Evolutionary conservation across 2,113 vertebrate genomes (phyloP).

Genomic region (Cyprinodon brontotheroides): DNA sequence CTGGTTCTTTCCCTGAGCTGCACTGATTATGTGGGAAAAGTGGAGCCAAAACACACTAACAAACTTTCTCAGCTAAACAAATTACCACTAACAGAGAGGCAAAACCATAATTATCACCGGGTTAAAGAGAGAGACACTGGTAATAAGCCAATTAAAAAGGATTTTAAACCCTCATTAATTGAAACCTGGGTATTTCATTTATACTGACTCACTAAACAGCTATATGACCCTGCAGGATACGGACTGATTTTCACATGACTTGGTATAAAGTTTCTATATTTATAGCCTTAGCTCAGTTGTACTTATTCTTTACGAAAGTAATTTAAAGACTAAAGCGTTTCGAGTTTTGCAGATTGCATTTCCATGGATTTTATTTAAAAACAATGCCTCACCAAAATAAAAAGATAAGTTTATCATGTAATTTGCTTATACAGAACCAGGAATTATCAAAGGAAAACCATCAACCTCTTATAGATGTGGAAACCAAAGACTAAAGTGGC

Average conservation of each 20-base stretch:
- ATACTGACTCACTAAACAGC: not conserved
- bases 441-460: too few species aligned
- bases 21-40: not conserved
- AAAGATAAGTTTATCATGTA: too few species aligned
- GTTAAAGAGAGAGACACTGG: not conserved
- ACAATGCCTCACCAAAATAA: too few species aligned
- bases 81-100: not conserved
- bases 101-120: not conserved
- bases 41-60: not conserved
- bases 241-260: not conserved
- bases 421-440: too few species aligned
- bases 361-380: too few species aligned
- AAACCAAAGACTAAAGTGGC: too few species aligned
- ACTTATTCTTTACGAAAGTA: too few species aligned
- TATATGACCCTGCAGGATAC: not conserved
- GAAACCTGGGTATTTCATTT: not conserved
- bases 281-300: too few species aligned
- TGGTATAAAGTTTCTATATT: not conserved
- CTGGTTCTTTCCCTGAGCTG: too few species aligned
- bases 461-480: too few species aligned
- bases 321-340: too few species aligned
- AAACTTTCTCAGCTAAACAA: not conserved
- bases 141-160: not conserved
- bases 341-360: too few species aligned
- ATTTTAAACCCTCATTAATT: not conserved